Conservation (phyloP, 2,113 vertebrate genomes). For the Gallinago paraguaiae region DNA sequence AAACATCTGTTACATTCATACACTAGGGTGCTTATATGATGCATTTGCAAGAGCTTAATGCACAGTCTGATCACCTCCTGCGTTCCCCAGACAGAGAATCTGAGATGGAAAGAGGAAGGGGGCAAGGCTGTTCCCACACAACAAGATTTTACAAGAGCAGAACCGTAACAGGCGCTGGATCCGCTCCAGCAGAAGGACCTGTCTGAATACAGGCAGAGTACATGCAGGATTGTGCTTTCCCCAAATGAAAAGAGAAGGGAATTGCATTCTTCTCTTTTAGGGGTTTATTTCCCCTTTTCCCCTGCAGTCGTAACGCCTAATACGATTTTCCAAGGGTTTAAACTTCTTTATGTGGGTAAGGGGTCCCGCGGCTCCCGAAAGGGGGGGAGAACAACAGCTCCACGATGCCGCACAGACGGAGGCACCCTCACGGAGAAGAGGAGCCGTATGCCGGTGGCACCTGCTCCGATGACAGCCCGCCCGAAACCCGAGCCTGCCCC, state of each 20-base stretch:
- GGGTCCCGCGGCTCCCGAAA: not conserved
- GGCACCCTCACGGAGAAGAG: too few relatives aligned
- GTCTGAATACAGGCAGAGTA: fast-evolving
- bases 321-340: not conserved
- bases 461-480: not conserved
- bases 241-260: not conserved
- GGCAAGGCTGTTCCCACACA: not conserved
- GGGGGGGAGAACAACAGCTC: not conserved
- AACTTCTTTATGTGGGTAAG: not conserved
- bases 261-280: not conserved
- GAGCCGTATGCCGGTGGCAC: not conserved
- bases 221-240: not conserved
- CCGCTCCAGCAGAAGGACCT: not conserved
- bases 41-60: not conserved
- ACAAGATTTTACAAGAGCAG: not conserved
- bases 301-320: not conserved
- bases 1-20: not conserved
- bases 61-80: not conserved
- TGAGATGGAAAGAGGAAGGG: not conserved
- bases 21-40: not conserved
- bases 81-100: not conserved
- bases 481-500: not conserved
- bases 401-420: not conserved
- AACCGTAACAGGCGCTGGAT: not conserved
- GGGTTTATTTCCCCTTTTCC: fast-evolving